Evolutionary conservation across 2,888 invertebrate genomes (phyloP).

Genomic region (Metellina segmentata): DNA sequence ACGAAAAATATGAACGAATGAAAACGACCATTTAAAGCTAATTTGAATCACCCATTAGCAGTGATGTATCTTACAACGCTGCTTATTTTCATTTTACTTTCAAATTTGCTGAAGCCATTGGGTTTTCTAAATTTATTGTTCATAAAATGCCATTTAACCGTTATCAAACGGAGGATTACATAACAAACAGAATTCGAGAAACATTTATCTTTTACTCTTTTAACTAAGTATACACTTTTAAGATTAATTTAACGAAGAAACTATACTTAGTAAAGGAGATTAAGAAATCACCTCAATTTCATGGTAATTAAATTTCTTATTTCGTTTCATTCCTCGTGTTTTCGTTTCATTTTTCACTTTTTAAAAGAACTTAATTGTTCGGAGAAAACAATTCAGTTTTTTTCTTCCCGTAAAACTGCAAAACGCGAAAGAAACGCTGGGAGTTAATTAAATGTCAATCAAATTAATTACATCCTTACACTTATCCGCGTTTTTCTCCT

Average conservation of each 20-base stretch:
- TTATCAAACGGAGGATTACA: too few relatives aligned
- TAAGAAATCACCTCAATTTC: background rate
- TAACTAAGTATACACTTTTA: background rate
- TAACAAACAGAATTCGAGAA: too few relatives aligned
- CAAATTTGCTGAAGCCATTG: too few relatives aligned
- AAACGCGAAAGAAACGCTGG: background rate
- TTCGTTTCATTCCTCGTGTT: background rate
- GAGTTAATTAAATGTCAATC: background rate
- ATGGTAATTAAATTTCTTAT: background rate
- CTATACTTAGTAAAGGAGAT: background rate
- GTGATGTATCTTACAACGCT: too few relatives aligned
- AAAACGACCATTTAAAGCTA: too few relatives aligned
- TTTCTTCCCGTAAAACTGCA: background rate
- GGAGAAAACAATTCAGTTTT: background rate
- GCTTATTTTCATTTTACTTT: too few relatives aligned
- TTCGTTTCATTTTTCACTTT: background rate
- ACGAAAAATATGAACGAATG: too few relatives aligned
- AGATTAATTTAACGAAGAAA: background rate
- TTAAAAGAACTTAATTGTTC: background rate
- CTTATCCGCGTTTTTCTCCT: background rate
- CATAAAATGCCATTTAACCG: too few relatives aligned
- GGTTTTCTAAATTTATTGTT: too few relatives aligned
- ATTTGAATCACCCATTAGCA: too few relatives aligned
- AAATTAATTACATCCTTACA: background rate
- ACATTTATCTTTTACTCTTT: background rate